Percentiles rank a stretch among this genome's conserved stretches.
Conservation (phyloP, 2,888 invertebrate genomes). For the Diarsia dahlii region DNA sequence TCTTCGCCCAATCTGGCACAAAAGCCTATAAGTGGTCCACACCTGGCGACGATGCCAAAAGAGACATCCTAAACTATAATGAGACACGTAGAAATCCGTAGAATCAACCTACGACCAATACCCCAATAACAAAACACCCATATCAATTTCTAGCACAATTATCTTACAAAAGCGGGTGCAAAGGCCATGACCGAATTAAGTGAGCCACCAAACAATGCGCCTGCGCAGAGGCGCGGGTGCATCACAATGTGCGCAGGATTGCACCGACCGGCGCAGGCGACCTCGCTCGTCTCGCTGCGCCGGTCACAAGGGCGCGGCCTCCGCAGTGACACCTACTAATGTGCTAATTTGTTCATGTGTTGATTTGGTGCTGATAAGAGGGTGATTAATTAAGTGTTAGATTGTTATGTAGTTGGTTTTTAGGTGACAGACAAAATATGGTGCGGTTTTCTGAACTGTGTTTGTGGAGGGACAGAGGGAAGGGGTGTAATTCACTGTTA, state of each 20-base stretch:
- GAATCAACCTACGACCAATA: no score
- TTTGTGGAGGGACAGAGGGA: not conserved
- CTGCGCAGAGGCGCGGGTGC: constrained; percentile 43
- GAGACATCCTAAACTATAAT: not conserved
- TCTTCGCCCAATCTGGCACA: no score
- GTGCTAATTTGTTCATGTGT: constrained; percentile 51
- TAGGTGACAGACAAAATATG: constrained; percentile 11
- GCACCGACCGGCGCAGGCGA: constrained; percentile 23
- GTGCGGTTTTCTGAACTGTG: not conserved
- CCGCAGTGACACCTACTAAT: constrained; percentile 61
- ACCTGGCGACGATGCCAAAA: not conserved
- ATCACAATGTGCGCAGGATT: constrained; percentile 62
- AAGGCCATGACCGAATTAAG: constrained; percentile 65
- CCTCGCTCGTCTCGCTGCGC: constrained; percentile 63
- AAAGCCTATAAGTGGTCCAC: no score
- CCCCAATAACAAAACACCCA: constrained; percentile 19
- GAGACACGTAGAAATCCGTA: not conserved
- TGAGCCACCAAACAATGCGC: constrained; percentile 59
- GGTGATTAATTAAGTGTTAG: constrained; percentile 35
- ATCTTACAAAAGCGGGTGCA: constrained; percentile 62
- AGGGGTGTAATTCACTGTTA: not conserved
- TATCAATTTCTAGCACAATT: constrained; percentile 55
- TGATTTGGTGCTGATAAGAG: constrained; percentile 41
- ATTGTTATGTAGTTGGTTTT: constrained; percentile 19
- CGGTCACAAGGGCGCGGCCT: constrained; percentile 65